These are phyloP conservation scores for Eriosoma lanigerum DNA, from an alignment of 1,140 invertebrate species.

Conservation along the genomic window DNA sequence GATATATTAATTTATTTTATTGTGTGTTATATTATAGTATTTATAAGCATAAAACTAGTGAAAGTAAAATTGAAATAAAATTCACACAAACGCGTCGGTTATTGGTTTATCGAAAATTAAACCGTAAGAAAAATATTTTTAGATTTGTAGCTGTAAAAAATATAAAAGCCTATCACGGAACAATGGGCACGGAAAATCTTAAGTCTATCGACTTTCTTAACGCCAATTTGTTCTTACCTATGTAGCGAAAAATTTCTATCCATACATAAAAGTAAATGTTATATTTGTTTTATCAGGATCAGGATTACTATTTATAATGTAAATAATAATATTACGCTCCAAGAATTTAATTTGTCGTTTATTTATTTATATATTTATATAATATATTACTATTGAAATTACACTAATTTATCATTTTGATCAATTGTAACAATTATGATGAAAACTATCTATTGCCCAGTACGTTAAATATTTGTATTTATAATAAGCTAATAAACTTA, in stretches of 20 bases:
- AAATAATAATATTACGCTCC: not conserved
- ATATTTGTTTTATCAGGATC: not conserved
- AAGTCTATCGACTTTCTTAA: constrained; percentile 6
- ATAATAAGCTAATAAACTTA: no score
- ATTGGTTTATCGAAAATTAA: not conserved
- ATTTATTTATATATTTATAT: no score
- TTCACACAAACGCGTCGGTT: not conserved
- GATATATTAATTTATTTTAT: no score
- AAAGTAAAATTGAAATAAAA: not conserved
- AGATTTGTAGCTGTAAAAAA: not conserved
- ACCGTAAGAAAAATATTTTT: not conserved
- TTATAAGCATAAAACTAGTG: no score
- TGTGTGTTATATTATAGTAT: no score
- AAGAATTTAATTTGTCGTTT: not conserved
- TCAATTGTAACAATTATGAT: no score
- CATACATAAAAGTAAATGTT: not conserved
- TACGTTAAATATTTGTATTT: no score
- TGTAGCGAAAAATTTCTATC: constrained; percentile 20
- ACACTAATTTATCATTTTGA: no score
- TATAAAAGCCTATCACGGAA: not conserved
- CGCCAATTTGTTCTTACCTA: constrained; percentile 1
- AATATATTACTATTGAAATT: no score
- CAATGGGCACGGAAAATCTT: not conserved
- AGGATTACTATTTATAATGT: not conserved
- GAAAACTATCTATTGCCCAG: no score